Evolutionary conservation across 1,140 invertebrate genomes (phyloP).

Genomic region (Bactericera cockerelli): DNA sequence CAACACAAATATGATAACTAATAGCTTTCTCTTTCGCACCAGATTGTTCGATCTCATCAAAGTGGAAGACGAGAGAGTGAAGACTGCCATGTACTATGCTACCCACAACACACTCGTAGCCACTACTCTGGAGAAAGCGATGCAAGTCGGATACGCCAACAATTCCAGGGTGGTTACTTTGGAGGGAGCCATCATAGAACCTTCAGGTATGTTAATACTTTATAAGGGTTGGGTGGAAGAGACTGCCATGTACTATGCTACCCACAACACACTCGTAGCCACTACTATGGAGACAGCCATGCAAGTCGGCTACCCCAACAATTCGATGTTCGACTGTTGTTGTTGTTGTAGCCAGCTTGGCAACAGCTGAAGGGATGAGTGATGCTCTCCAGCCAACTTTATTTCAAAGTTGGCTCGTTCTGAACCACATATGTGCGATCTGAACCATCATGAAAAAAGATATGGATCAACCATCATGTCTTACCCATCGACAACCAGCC

Average conservation of each 20-base stretch:
- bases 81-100: constrained; percentile 81
- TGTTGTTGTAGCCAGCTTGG: too few relatives aligned
- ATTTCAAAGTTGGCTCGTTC: too few relatives aligned
- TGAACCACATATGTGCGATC: too few relatives aligned
- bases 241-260: constrained; percentile 79
- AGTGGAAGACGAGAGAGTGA: constrained; percentile 59
- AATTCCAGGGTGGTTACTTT: constrained; percentile 67
- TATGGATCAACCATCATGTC: too few relatives aligned
- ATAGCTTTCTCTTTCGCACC: constrained; percentile 28
- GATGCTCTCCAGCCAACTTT: too few relatives aligned
- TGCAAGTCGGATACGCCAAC: constrained; percentile 68
- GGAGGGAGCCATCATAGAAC: constrained; percentile 80
- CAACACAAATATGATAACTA: too few relatives aligned
- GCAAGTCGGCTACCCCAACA: constrained; percentile 64
- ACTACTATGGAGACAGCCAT: constrained; percentile 75
- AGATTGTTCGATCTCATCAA: constrained; percentile 79
- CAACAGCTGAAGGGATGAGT: too few relatives aligned
- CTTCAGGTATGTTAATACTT: too few relatives aligned
- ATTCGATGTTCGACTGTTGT: too few relatives aligned
- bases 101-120: constrained; percentile 80
- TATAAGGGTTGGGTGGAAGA: too few relatives aligned
- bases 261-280: constrained; percentile 79
- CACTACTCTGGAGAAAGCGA: constrained; percentile 72
- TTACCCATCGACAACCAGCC: too few relatives aligned
- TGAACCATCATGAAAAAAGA: too few relatives aligned